These are phyloP conservation scores for Liolophura sinensis DNA, from an alignment of 1,140 invertebrate species.

Conservation along the genomic window DNA sequence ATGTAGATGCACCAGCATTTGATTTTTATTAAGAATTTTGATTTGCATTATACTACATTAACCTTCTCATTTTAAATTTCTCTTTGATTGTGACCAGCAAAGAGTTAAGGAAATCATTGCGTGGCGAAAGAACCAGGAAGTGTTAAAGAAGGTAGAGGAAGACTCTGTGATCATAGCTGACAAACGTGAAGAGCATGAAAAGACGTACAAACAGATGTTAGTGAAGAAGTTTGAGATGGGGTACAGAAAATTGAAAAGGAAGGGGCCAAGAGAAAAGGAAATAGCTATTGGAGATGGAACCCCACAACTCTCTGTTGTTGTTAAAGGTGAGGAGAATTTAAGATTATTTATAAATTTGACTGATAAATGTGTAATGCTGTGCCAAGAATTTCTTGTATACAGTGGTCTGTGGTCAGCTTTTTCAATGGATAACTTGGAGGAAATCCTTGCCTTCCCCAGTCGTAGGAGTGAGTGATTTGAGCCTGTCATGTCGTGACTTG, in stretches of 20 bases:
- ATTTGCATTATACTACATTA: no score
- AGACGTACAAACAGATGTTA: conserved; percentile 70
- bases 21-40: no score
- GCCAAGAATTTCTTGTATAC: no score
- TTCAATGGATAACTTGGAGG: no score
- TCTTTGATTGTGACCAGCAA: conserved; percentile 50
- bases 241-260: conserved; percentile 13
- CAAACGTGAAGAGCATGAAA: conserved; percentile 70
- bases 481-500: no score
- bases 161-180: conserved; percentile 68
- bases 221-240: conserved; percentile 67
- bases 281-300: conserved; percentile 17
- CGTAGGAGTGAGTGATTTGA: no score
- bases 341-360: background rate
- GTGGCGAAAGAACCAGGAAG: conserved; percentile 62
- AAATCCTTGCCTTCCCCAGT: no score
- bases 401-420: no score
- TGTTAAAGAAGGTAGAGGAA: conserved; percentile 67
- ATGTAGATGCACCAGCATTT: no score
- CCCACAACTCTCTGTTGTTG: conserved; percentile 35
- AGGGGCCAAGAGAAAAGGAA: conserved; percentile 13
- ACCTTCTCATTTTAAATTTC: background rate
- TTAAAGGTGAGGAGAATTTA: conserved; percentile 31
- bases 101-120: conserved; percentile 21
- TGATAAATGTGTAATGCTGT: no score